Evolutionary conservation across 2,888 invertebrate species (phyloP), one percentile per base, ranked within the genome.

Genomic region (Sacculina carcini): DNA sequence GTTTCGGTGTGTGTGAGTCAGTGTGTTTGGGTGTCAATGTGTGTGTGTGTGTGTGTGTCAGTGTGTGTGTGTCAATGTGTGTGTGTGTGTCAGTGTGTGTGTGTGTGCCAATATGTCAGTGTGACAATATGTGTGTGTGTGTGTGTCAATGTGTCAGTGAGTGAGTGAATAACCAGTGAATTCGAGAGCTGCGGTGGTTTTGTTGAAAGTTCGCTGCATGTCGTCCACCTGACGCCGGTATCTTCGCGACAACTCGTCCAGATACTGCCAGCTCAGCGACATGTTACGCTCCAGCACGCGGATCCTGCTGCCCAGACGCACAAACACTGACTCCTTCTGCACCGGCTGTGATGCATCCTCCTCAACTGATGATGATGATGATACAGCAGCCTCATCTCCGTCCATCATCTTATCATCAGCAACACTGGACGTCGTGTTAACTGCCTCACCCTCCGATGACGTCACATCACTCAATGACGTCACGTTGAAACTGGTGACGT

Each of bases 191-290:
- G 54, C 51, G 16, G 54, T 55, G 19, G 56, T 55, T 9, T 53
- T 47, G 50, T 54, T 57, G 48, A 57, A 57, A 42, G 54, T 55
- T 14, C 48, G 39, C 52, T 55, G 54, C 56, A 57, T 57, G 48
- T 92, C 92, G 65, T 94, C 92, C 48, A 90, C 89, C 69, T 94
- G 92, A 60, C 84, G 86, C 64, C 89, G 89, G 68, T 94, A 96
- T 16, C 90, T 74, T 52, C 83, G 76, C 66, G 92, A 92, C 58
- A 98, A 69, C 64, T 96, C 94, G 65, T 94, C 94, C 58, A 98
- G 70, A 65, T 96, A 98, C 65, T 92, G 89, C 54, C 85, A 83
- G 58, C 90, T 92, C 38, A 98, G 71, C 14, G 92, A 90, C 78
- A 98, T 86, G 67, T 98, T 98, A 58, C 85, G 74, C 68, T 98